Evolutionary conservation across 2,888 invertebrate species (phyloP), one percentile per base, ranked within the genome.

Genomic region (Lissonota sp.): DNA sequence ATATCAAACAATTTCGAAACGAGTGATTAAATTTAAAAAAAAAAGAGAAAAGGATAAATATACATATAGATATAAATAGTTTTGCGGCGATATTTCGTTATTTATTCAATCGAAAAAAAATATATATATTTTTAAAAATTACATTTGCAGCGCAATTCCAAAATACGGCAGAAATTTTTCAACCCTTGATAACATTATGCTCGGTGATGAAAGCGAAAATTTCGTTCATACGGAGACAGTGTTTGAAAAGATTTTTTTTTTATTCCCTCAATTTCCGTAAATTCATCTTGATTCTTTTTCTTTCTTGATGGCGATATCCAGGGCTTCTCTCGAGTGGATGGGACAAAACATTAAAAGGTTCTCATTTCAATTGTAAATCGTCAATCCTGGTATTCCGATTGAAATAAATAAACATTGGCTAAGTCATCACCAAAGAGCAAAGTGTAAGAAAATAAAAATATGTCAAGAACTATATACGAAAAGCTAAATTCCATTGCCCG

Each of bases 71-170:
- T 51, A 57, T 14, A 39, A 72, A 62, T 26, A 26, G 67, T 60
- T 39, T 26, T 7, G 49, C 42, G 44, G 64, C 37, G 60, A 73
- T 70, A 62, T 67, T 75, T 81, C 49, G 37, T 66, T 66, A 46
- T 81, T 81, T 81, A 78, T 81, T 78, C 40, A 66, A 66, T 78
- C 14, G 46, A 63, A 37, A 66, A 81, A 73, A 80, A 81, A 69
- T 76, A 76, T 53, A 64, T 8, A 39, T 5, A 12, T 53, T 69
- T 76, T 70, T 62, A 26, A 40, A 77, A 72, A 69, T 74, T 37
- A 72, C 58, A 73, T 77, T 60, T 55, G 67, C 73, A 53, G 70
- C 53, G 57, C 39, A 67, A 70, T 55, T 73, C 40, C 40, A 74
- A 78, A 77, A 81, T 78, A 66, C 58, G 46, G 40, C 14, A 74